Evolutionary conservation across 2,113 vertebrate genomes (phyloP).

Genomic region (Pao palembangensis): DNA sequence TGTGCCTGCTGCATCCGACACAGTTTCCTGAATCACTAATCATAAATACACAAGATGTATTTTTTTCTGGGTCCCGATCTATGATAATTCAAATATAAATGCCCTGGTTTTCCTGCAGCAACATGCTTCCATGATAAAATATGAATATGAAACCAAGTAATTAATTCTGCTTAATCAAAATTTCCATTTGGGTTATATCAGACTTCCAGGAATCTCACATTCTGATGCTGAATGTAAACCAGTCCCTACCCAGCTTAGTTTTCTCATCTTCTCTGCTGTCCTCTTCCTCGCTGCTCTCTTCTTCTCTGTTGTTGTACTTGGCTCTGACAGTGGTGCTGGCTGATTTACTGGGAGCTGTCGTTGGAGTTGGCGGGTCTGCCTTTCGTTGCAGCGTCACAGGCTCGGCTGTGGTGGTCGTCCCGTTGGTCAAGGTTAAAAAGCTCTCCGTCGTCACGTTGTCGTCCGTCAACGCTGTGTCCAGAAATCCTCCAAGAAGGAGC

Average conservation of each 20-base stretch:
- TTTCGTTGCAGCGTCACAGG: constrained; percentile 10
- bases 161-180: too few relatives aligned
- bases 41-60: too few relatives aligned
- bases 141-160: too few relatives aligned
- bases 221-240: neutral
- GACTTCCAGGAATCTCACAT: too few relatives aligned
- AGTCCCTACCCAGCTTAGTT: constrained; percentile 24
- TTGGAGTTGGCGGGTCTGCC: neutral
- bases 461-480: neutral
- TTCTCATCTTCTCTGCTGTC: constrained; percentile 1
- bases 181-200: too few relatives aligned
- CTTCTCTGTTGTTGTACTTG: neutral
- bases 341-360: neutral
- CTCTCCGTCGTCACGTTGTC: constrained; percentile 2
- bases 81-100: too few relatives aligned
- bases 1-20: too few relatives aligned
- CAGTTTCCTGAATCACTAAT: too few relatives aligned
- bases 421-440: neutral
- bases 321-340: neutral
- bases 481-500: constrained; percentile 27
- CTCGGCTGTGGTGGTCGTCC: neutral
- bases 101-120: too few relatives aligned
- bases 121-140: too few relatives aligned
- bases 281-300: neutral
- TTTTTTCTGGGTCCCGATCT: too few relatives aligned